Percentiles rank a stretch among this genome's conserved stretches.
These are phyloP conservation scores for Gobio occitaniae DNA, from an alignment of 2,797 vertebrate species.

Conservation along the genomic window DNA sequence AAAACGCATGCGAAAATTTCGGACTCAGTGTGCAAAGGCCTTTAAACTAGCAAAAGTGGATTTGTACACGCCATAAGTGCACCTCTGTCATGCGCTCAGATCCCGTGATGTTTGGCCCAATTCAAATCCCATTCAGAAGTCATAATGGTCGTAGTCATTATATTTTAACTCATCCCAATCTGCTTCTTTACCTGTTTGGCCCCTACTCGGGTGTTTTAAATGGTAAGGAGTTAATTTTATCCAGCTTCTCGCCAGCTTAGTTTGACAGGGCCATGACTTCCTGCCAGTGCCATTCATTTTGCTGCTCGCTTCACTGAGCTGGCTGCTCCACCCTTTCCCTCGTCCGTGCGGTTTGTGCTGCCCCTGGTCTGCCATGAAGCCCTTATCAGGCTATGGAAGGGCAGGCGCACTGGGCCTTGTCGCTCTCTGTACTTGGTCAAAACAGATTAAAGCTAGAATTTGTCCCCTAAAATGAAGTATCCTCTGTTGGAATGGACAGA, in stretches of 20 bases:
- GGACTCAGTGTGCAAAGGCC: too few relatives aligned
- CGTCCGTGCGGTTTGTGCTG: background rate
- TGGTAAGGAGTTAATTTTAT: background rate
- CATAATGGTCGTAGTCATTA: background rate
- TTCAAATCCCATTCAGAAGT: background rate
- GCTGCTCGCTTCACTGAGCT: constrained; percentile 26
- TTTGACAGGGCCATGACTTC: constrained; percentile 25
- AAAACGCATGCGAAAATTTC: too few relatives aligned
- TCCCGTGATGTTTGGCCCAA: background rate
- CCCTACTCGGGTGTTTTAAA: background rate
- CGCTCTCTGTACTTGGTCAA: constrained; percentile 54
- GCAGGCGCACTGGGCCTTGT: constrained; percentile 3
- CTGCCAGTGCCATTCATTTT: constrained; percentile 32
- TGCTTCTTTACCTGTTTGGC: background rate
- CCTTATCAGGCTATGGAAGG: constrained; percentile 50
- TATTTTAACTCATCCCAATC: background rate
- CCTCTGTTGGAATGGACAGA: background rate
- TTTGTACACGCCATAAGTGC: too few relatives aligned
- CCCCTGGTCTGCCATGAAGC: constrained; percentile 20
- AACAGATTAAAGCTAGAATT: constrained; percentile 42
- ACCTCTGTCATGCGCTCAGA: too few relatives aligned
- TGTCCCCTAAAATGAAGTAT: constrained; percentile 9
- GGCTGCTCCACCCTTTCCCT: constrained; percentile 12
- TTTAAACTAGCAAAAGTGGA: too few relatives aligned
- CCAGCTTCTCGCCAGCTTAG: background rate